Base-by-base conservation (phyloP, 2,797 vertebrate species). In the Spea hammondii region DNA sequence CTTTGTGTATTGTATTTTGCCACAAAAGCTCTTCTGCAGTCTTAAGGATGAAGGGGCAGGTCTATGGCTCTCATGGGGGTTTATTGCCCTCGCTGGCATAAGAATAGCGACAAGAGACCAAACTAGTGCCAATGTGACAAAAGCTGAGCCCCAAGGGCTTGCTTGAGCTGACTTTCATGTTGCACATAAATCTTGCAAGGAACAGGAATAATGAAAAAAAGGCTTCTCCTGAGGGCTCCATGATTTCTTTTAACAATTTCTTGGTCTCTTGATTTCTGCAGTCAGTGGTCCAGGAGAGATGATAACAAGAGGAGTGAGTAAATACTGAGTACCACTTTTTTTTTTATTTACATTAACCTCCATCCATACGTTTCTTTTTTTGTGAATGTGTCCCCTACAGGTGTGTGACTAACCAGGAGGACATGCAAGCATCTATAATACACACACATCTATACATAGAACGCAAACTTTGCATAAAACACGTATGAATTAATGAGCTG, bases 21-120 rank as follows among this genome's bases (percentile, higher is more conserved):
- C 83, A 91, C 86, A 90, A 92, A 91, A 86, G 89, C 88, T 79
- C 49, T 86, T 80, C 83, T 0, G 14, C 71, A 7, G 85, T 6
- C 47, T 79, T 83, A 73, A 86, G 81, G 80, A 88, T 85, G 85
- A 83, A 77, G n/a, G 83, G 86, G 87, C 84, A 83, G 83, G 84
- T 80, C 85, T 79, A 47, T 68, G 84, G 82, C 87, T 86, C 85
- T 85, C 65, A 72, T 82, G 87, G 86, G 88, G 82, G 80, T 90
- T 90, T 90, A 88, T 86, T 86, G 83, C 90, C 82, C 85, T 88
- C 85, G 84, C 87, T 85, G 88, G 88, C 86, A 87, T 84, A 85
- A 89, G 89, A 88, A 89, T 82, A 87, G 86, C 57, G 50, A 57
- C 45, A 44, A 86, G 87, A 85, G 88, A 85, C 84, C 85, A 84